phyloP scores from a whole-genome alignment of 2,888 invertebrate genomes.

The Philereme vetulata region DNA sequence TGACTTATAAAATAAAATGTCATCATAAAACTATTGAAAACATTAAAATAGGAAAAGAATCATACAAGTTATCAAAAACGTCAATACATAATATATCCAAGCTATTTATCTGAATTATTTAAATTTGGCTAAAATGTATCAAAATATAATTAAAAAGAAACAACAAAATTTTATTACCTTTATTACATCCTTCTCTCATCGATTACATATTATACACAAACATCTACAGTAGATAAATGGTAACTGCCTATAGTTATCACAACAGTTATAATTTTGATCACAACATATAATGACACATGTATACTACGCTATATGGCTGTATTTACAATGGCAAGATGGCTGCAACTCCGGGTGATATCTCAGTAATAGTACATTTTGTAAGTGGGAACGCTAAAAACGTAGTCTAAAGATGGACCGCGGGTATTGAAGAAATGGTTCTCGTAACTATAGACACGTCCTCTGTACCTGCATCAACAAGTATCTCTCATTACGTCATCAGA shows the following conservation, averaged over 20 bases:
- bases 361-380: slow-evolving; percentile 82
- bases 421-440: slow-evolving; percentile 83
- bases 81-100: background rate
- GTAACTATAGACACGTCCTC: slow-evolving; percentile 81
- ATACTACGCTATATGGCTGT: slow-evolving; percentile 61
- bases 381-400: slow-evolving; percentile 80
- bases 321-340: slow-evolving; percentile 49
- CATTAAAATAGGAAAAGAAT: background rate
- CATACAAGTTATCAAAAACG: too few relatives aligned
- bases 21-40: background rate
- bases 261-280: slow-evolving; percentile 70
- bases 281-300: slow-evolving; percentile 69
- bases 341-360: slow-evolving; percentile 51
- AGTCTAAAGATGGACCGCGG: slow-evolving; percentile 76
- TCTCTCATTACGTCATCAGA: slow-evolving; percentile 44
- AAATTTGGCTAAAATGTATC: background rate
- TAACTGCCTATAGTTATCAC: slow-evolving; percentile 66
- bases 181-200: slow-evolving; percentile 61
- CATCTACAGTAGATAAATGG: slow-evolving; percentile 49
- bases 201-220: slow-evolving; percentile 48
- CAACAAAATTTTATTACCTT: slow-evolving; percentile 64
- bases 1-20: slow-evolving; percentile 10
- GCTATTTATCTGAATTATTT: background rate
- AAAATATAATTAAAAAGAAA: slow-evolving; percentile 55
- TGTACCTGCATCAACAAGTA: slow-evolving; percentile 81